Evolutionary conservation across 2,113 vertebrate species (phyloP).

Genomic region (Rhinoptilus africanus): DNA sequence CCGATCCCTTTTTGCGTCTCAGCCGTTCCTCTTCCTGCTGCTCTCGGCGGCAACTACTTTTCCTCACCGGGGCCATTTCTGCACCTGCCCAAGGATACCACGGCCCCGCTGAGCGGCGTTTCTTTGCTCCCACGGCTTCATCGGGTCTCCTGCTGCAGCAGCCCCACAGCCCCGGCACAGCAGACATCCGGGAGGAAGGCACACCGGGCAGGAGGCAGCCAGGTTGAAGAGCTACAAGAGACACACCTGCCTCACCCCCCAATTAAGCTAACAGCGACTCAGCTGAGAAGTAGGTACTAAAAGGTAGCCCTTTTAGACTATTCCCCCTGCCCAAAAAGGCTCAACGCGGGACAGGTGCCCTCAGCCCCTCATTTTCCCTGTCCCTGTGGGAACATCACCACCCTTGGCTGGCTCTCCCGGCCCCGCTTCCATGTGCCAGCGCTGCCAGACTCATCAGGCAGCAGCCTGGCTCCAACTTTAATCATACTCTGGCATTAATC

Average conservation of each 20-base stretch:
- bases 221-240: not conserved
- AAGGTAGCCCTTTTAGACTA: not conserved
- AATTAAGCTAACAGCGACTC: not conserved
- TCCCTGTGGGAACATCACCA: not conserved
- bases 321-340: not conserved
- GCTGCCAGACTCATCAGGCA: not conserved
- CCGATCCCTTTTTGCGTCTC: accelerated
- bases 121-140: not conserved
- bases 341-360: not conserved
- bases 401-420: not conserved
- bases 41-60: not conserved
- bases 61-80: not conserved
- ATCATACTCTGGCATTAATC: not conserved
- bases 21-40: not conserved
- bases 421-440: not conserved
- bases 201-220: not conserved
- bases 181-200: not conserved
- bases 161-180: slow-evolving; percentile 7
- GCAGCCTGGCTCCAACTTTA: not conserved
- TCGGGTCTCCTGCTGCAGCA: not conserved
- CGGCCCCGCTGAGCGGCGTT: not conserved
- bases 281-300: not conserved
- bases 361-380: not conserved
- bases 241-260: too few species aligned
- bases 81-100: not conserved